Percentiles rank a stretch among this genome's conserved stretches.
Conservation (phyloP, 2,113 vertebrate species). For the Lophura nycthemera region DNA sequence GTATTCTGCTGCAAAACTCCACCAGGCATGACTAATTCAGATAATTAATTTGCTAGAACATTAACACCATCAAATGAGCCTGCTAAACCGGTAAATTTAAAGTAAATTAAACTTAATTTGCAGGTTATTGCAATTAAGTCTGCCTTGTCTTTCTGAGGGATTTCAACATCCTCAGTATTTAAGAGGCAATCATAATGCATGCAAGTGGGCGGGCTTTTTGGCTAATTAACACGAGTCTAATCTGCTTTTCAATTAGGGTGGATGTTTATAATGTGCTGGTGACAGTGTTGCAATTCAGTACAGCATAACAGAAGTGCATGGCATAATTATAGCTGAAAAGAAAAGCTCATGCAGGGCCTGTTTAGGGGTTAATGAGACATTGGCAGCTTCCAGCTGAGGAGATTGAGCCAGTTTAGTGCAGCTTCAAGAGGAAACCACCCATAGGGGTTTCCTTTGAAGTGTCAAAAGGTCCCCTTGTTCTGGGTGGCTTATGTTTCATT, state of each 20-base stretch:
- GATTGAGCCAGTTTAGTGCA: slow-evolving; percentile 88
- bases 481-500: slow-evolving; percentile 99
- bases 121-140: slow-evolving; percentile 97
- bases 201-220: slow-evolving; percentile 85
- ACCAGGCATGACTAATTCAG: slow-evolving; percentile 97
- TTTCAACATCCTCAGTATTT: slow-evolving; percentile 90
- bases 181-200: slow-evolving; percentile 92
- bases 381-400: slow-evolving; percentile 94
- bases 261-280: slow-evolving; percentile 86
- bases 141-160: slow-evolving; percentile 91
- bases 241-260: slow-evolving; percentile 94
- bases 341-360: slow-evolving; percentile 94
- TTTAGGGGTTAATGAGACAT: slow-evolving; percentile 99
- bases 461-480: slow-evolving; percentile 99
- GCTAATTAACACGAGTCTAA: slow-evolving; percentile 90
- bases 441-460: slow-evolving; percentile 99
- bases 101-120: slow-evolving; percentile 96
- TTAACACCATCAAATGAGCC: slow-evolving; percentile 96
- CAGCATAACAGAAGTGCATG: slow-evolving; percentile 84
- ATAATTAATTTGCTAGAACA: slow-evolving; percentile 99
- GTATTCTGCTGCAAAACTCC: slow-evolving; percentile 90
- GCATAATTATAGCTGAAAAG: slow-evolving; percentile 90
- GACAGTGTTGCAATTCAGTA: slow-evolving; percentile 84
- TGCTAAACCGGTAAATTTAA: slow-evolving; percentile 95
- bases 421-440: slow-evolving; percentile 99